Percentiles rank a stretch among this genome's conserved stretches.
Conservation (phyloP, 2,113 vertebrate genomes). For the Brienomyrus longianalis region DNA sequence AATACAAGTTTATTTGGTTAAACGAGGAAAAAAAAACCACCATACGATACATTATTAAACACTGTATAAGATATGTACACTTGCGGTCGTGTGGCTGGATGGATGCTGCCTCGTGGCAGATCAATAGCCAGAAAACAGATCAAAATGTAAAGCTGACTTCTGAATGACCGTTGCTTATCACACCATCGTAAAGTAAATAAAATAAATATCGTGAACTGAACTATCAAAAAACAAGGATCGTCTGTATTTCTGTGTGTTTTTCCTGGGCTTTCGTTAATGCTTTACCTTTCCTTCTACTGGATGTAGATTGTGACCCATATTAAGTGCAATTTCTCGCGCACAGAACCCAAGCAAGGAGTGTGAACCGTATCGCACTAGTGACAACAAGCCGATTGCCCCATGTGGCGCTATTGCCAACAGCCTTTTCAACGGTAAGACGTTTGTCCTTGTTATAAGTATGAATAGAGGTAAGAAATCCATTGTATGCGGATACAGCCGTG, state of each 20-base stretch:
- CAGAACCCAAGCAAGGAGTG: constrained; percentile 93
- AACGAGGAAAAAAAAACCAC: not conserved
- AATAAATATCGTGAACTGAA: not conserved
- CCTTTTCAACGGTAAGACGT: constrained; percentile 89
- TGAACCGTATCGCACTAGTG: constrained; percentile 78
- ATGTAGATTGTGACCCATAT: not conserved
- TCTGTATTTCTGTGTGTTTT: not conserved
- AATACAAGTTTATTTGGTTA: not conserved
- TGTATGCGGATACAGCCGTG: not conserved
- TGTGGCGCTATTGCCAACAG: constrained; percentile 98
- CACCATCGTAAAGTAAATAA: not conserved
- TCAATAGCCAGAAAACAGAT: not conserved
- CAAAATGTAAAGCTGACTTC: not conserved
- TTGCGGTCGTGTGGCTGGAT: not conserved
- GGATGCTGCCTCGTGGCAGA: not conserved
- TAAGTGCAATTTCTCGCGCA: not conserved
- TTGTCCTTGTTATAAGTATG: too few species aligned
- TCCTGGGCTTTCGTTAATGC: not conserved
- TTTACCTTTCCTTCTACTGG: not conserved
- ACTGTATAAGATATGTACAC: not conserved
- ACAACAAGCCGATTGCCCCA: constrained; percentile 76
- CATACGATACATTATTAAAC: not conserved
- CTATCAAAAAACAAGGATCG: not conserved
- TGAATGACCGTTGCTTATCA: not conserved
- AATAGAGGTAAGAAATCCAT: not conserved